Evolutionary conservation across 2,797 vertebrate species (phyloP).

Genomic region (Varecia variegata): DNA sequence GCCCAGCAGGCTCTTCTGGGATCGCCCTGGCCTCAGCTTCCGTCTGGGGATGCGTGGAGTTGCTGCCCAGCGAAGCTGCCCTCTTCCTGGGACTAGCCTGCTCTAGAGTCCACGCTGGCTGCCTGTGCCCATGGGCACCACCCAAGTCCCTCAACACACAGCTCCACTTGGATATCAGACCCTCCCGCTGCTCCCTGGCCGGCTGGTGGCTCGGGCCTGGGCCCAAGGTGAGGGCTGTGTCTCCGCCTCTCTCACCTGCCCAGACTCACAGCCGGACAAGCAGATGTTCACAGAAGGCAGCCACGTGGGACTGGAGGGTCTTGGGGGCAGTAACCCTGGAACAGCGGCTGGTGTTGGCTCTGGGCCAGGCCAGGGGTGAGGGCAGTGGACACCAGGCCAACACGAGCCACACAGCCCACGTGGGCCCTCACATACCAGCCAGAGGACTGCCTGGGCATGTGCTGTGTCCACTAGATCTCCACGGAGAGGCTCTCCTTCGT

Average conservation of each 20-base stretch:
- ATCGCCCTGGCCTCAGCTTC: neutral
- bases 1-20: neutral
- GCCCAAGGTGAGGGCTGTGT: neutral
- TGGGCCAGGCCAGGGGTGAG: neutral
- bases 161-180: neutral
- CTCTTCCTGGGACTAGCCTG: neutral
- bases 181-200: too few species aligned
- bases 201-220: fast-evolving
- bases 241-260: too few species aligned
- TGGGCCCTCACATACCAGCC: neutral
- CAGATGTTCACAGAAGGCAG: neutral
- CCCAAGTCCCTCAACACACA: fast-evolving
- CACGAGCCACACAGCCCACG: neutral
- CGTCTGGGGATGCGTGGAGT: neutral
- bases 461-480: neutral
- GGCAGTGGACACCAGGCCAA: neutral
- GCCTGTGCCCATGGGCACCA: too few species aligned
- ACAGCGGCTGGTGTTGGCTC: neutral
- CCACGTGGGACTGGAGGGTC: too few species aligned
- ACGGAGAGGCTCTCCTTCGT: neutral
- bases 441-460: neutral
- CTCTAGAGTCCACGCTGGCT: neutral
- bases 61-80: too few species aligned
- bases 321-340: neutral
- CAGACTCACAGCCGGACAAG: neutral